Conservation (phyloP, 2,888 invertebrate genomes). For the Gari tellinella region DNA sequence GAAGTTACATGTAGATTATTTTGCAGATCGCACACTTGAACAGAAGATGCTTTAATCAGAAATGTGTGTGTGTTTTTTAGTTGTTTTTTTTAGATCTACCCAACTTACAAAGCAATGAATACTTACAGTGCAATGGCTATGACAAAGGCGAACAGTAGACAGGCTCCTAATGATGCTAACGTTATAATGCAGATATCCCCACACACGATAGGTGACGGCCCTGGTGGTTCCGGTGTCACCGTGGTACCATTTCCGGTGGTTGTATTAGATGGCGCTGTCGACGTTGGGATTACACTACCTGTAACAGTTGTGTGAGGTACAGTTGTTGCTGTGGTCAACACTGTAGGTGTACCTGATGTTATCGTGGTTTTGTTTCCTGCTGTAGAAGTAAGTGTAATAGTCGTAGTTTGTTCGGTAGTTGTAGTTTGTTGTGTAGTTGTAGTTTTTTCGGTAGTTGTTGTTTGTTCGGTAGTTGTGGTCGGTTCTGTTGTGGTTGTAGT, state of each 20-base stretch:
- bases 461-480: not conserved
- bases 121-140: conserved; percentile 9
- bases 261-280: conserved; percentile 1
- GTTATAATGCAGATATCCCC: conserved; percentile 6
- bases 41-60: too few species aligned
- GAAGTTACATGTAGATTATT: too few species aligned
- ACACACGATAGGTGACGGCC: conserved; percentile 3
- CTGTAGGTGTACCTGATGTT: not conserved
- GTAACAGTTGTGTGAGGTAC: conserved; percentile 1
- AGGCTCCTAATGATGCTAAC: not conserved
- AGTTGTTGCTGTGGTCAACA: not conserved
- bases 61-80: too few species aligned
- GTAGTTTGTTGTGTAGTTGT: too few species aligned
- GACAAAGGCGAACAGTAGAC: conserved; percentile 3
- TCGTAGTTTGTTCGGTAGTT: not conserved
- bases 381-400: not conserved
- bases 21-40: too few species aligned
- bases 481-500: conserved; percentile 17
- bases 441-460: not conserved
- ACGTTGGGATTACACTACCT: conserved; percentile 6
- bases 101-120: not conserved
- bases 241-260: not conserved
- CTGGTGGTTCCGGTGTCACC: not conserved
- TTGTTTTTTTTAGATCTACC: too few species aligned
- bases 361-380: not conserved